Percentiles rank a stretch among this genome's conserved stretches.
Evolutionary conservation across 2,113 vertebrate species (phyloP).

Genomic region (Trichomycterus rosablanca): DNA sequence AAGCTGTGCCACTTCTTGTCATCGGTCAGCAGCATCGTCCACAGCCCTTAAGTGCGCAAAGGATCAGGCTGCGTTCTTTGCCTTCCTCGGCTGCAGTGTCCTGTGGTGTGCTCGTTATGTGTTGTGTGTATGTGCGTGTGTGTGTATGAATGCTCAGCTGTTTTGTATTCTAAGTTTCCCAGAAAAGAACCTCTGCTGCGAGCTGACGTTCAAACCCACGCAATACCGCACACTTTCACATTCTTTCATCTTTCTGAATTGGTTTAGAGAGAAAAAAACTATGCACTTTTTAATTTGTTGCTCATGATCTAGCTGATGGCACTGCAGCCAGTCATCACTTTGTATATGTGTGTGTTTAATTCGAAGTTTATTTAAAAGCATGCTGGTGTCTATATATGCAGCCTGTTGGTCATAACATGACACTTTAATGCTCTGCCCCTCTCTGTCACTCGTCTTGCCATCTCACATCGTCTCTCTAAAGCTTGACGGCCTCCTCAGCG

Average conservation of each 20-base stretch:
- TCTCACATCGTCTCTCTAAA: background rate
- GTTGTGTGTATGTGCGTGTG: conserved; percentile 2
- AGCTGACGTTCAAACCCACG: conserved; percentile 18
- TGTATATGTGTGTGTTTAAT: background rate
- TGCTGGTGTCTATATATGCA: background rate
- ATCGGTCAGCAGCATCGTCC: too few relatives aligned
- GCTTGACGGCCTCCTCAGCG: background rate
- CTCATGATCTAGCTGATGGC: background rate
- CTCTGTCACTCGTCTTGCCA: background rate
- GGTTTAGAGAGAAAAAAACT: background rate
- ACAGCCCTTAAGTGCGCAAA: too few relatives aligned
- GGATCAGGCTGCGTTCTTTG: too few relatives aligned
- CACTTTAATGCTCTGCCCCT: background rate
- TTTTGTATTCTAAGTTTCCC: conserved; percentile 14
- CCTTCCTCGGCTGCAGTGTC: too few relatives aligned
- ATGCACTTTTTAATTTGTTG: too few relatives aligned
- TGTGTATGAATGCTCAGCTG: conserved; percentile 21
- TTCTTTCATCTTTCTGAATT: conserved; percentile 20
- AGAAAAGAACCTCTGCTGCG: conserved; percentile 15
- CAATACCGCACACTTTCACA: conserved; percentile 2
- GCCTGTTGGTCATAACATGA: too few relatives aligned
- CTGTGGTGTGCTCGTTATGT: too few relatives aligned
- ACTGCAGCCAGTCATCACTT: background rate
- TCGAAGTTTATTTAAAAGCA: background rate
- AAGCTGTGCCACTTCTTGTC: too few relatives aligned